Evolutionary conservation across 2,888 invertebrate genomes (phyloP), one percentile per base, ranked within the genome.

Genomic region (Plemyria rubiginata): DNA sequence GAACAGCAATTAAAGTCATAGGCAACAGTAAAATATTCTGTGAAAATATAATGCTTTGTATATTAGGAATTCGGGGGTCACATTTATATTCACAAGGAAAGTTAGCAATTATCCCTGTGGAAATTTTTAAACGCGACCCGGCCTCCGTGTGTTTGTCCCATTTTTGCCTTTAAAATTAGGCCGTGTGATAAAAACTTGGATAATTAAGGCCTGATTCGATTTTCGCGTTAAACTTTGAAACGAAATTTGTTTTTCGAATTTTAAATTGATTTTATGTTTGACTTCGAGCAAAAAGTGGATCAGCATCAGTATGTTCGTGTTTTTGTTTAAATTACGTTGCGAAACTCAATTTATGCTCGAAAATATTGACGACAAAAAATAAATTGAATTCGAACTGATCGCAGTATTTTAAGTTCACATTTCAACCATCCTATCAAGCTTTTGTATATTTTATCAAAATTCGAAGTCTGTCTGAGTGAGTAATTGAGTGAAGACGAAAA

Each of bases 121-220:
- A 66, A 64, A 66, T 67, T 72, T 72, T 64, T 67, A 64, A 63
- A 67, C 67, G 68, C 61, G 70, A 41, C 56, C 45, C 53, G 51
- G 38, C 50, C 61, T 15, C 38, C 55, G 61, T 62, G 56, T 67
- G 67, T 70, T 71, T 68, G 68, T 66, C 51, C 66, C 65, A 61
- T 70, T 67, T 68, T 71, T 66, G 60, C 60, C 57, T 62, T 54
- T 64, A 51, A 64, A 69, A 66, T 66, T 62, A 63, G 67, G 68
- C 53, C 60, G 58, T 67, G 67, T 65, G 71, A 71, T 71, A 71
- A 71, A 71, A 69, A 69, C 62, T 71, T 69, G 54, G 58, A 67
- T 71, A 66, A 71, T 69, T 69, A 67, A 66, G 60, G 65, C 65
- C 62, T 65, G 66, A 69, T 71, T 69, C 66, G 66, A 69, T 67